A percentile compares a stretch with the other conserved stretches of the same genome.
Conservation (phyloP, 2,888 invertebrate species). For the Erynnis tages region DNA sequence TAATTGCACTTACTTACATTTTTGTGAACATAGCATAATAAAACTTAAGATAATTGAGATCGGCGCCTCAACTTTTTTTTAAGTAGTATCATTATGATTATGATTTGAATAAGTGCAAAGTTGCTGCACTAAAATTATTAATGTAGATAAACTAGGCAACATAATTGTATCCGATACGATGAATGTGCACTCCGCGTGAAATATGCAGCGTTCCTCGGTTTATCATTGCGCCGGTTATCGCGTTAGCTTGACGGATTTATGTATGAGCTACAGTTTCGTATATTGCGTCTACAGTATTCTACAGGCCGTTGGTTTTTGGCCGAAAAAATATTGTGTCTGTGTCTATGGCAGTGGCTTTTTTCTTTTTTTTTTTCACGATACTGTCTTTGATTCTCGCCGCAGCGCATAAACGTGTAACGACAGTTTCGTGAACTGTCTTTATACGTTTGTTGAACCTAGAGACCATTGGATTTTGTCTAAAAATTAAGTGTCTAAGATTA, state of each 20-base stretch:
- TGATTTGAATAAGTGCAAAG: slow-evolving; percentile 12
- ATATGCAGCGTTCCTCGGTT: slow-evolving; percentile 42
- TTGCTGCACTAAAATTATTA: slow-evolving; percentile 24
- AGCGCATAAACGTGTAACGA: too few relatives aligned
- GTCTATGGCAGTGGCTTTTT: too few relatives aligned
- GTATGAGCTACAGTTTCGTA: slow-evolving; percentile 30
- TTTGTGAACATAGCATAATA: too few relatives aligned
- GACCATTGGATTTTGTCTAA: too few relatives aligned
- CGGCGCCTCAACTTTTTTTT: too few relatives aligned
- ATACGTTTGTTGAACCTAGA: too few relatives aligned
- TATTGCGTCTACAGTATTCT: slow-evolving; percentile 6
- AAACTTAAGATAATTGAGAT: too few relatives aligned
- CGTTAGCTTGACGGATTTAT: slow-evolving; percentile 37
- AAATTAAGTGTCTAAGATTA: too few relatives aligned
- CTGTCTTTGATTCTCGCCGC: too few relatives aligned
- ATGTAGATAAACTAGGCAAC: slow-evolving; percentile 24
- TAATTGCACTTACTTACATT: too few relatives aligned
- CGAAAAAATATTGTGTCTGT: not conserved
- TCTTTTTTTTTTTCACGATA: too few relatives aligned
- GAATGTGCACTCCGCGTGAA: slow-evolving; percentile 50
- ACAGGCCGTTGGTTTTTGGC: not conserved
- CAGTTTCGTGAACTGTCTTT: too few relatives aligned
- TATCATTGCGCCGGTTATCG: slow-evolving; percentile 39
- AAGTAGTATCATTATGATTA: not conserved
- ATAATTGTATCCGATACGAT: slow-evolving; percentile 34